Base-by-base conservation (phyloP, 2,113 vertebrate species). In the Meriones unguiculatus region DNA sequence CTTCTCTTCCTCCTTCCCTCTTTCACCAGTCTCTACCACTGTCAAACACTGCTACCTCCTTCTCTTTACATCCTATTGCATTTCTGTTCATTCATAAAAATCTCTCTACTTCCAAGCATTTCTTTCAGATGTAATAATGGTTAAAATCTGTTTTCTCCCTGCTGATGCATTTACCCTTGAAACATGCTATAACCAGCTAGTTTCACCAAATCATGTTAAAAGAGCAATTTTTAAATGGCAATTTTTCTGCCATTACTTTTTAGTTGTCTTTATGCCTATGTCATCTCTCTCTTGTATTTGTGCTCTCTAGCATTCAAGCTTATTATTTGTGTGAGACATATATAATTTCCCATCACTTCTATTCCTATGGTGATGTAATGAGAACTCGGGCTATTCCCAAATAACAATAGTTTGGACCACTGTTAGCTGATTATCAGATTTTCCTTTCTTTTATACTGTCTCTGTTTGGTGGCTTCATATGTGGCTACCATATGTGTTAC, bases 81-180 rank as follows among this genome's bases (percentile, higher is more conserved):
- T 7, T 77, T 80, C 14, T 73, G 9, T 54, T 95, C 65, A 77
- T 35, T 9, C 78, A 64, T 59, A 54, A 94, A 96, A 92, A 24
- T 90, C 52, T 78, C 4, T 67, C 22, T 0, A 92, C 25, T 67
- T 52, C 93, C 41, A 54, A 32, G 84, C 52, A 91, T 81, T 62
- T 84, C 52, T 93, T 94, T 86, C 17, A 18, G 24, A 41, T 91
- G 25, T 62, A 57, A 59, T 69, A 86, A 86, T 35, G 38, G 35
- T 93, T 32, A 87, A 95, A 87, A 88, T 81, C 52, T 93, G 18
- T 2, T 17, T 91, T 89, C 75, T 62, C 38, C 41, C 13, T 57
- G 9, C 50, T 76, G 32, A 69, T 72, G 80, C 57, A 12, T 95
- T 95, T 75, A 78, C 35, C 64, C 52, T 85, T 90, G 80, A 97